phyloP scores from a whole-genome alignment of 2,888 invertebrate genomes.

The Erebia aethiops region DNA sequence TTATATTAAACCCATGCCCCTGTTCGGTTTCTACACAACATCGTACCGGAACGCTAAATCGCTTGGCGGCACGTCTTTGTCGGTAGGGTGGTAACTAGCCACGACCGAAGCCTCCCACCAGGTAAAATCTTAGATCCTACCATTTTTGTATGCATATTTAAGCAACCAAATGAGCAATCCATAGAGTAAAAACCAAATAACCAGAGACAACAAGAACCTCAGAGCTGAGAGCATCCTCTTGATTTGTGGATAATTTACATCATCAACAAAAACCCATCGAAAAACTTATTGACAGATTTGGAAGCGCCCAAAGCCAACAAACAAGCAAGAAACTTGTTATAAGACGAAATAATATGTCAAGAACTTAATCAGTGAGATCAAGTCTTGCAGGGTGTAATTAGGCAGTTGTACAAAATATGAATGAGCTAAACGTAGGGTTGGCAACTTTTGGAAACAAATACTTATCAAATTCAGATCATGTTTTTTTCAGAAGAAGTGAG shows the following conservation, averaged over 20 bases:
- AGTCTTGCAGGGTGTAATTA: conserved; percentile 67
- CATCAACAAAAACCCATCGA: conserved; percentile 16
- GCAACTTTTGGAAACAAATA: not conserved
- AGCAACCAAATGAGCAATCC: too few species aligned
- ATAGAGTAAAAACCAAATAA: not conserved
- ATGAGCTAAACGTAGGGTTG: conserved; percentile 49
- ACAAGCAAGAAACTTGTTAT: conserved; percentile 43
- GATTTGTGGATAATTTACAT: not conserved
- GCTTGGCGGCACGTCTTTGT: too few species aligned
- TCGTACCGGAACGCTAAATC: too few species aligned
- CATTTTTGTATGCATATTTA: not conserved
- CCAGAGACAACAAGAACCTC: not conserved
- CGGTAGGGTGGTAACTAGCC: too few species aligned
- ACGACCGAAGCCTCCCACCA: too few species aligned
- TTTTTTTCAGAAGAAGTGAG: too few species aligned
- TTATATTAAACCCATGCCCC: too few species aligned
- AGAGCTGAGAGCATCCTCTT: not conserved
- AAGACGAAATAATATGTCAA: conserved; percentile 65
- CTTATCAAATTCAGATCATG: not conserved
- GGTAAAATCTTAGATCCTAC: too few species aligned
- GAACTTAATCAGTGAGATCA: conserved; percentile 71
- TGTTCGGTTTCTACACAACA: too few species aligned
- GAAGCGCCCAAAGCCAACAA: conserved; percentile 43
- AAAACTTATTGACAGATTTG: conserved; percentile 58
- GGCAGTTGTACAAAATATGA: conserved; percentile 74